These are phyloP conservation scores for Hecatera dysodea DNA, from an alignment of 2,888 invertebrate species.

Conservation along the genomic window DNA sequence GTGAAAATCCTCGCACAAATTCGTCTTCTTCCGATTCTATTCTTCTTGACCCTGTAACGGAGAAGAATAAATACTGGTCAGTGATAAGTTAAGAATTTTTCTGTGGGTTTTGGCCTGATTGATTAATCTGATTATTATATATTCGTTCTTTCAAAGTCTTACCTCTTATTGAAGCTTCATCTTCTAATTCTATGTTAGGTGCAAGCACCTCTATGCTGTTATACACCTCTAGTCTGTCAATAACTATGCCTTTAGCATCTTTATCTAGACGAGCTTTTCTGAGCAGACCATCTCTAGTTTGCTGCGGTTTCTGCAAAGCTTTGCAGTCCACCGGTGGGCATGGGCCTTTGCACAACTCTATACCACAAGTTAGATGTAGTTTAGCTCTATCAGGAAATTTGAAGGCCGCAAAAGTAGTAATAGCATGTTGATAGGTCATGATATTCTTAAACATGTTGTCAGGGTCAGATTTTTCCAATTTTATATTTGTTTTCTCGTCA, in stretches of 20 bases:
- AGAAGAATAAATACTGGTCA: conserved; percentile 3
- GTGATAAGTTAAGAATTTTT: no score
- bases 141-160: conserved; percentile 13
- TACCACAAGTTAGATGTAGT: conserved; percentile 94
- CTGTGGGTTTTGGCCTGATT: background rate
- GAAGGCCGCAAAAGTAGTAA: conserved; percentile 94
- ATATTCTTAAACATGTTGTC: conserved; percentile 85
- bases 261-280: conserved; percentile 88
- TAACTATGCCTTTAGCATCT: conserved; percentile 90
- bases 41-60: conserved; percentile 84
- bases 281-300: conserved; percentile 85
- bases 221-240: conserved; percentile 94
- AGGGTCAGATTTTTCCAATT: conserved; percentile 79
- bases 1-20: conserved; percentile 85
- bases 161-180: conserved; percentile 90
- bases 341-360: conserved; percentile 94
- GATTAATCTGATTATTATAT: background rate
- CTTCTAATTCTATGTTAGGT: conserved; percentile 94
- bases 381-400: conserved; percentile 95
- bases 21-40: conserved; percentile 85
- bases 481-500: conserved; percentile 78
- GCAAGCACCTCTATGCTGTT: conserved; percentile 95
- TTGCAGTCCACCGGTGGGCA: conserved; percentile 92
- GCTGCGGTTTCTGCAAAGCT: conserved; percentile 84
- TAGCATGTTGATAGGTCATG: conserved; percentile 89